Base-by-base conservation (phyloP, 2,113 vertebrate species). In the Murina feae region DNA sequence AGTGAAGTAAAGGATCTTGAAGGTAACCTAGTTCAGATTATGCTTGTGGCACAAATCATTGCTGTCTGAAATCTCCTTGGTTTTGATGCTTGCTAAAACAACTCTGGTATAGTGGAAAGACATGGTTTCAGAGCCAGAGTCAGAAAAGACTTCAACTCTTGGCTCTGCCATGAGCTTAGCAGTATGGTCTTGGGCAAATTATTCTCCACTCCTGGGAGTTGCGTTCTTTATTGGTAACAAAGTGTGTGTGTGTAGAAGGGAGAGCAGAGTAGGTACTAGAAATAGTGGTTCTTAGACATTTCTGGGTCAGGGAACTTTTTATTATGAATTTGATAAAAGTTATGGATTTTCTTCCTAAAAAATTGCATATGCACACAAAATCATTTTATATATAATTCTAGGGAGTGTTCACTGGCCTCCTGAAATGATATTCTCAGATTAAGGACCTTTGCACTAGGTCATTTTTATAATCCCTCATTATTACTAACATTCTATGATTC, bases 271-370 rank as follows among this genome's bases (percentile, higher is more conserved):
- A 69, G 69, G 49, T 49, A 42, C 47, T 66, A 84, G n/a, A 75
- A 89, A 12, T 68, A n/a, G 28, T 96, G n/a, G 14, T 88, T 91
- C 49, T 91, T 55, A 78, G 63, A 53, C 5, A 0, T 7, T 89
- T 79, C 83, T 8, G 30, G 21, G 16, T 93, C 42, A 79, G 35
- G 21, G 37, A 86, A 53, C 1, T 23, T 84, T 84, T 95, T 72
- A 53, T 42, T 86, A 35, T 66, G 89, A 92, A 86, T 80, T 44
- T 92, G 37, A 83, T 75, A 23, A 86, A 93, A 66, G 44, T 74
- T 49, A 79, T 76, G 18, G 55, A 39, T 71, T 65, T 49, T 93
- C n/a, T 83, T 95, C 30, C 44, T 93, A 81, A 60, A 95, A 88
- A 88, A 91, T 30, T 55, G 18, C 21, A 68, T 76, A 76, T 20